Base-by-base conservation (phyloP, 2,113 vertebrate genomes). In the Strix aluco region DNA sequence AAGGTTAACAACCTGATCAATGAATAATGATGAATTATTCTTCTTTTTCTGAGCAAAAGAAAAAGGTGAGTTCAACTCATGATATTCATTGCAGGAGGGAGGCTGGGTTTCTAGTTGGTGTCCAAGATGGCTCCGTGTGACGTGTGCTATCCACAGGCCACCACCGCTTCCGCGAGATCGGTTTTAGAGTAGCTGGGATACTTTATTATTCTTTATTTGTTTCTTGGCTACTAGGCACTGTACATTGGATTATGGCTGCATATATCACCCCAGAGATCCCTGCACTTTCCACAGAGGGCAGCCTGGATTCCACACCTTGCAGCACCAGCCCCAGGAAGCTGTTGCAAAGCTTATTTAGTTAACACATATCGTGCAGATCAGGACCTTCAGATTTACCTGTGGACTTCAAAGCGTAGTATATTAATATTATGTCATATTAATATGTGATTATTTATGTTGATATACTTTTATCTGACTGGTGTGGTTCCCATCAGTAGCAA, bases 401-500 rank as follows among this genome's bases (percentile, higher is more conserved):
- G 34, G 63, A 15, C 70, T 61, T 72, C n/a, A 38, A 80, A n/a
- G 44, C 5, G 9, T 25, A 66, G 66, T 85, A 13, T 42, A 70
- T 85, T 89, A 57, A 70, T 66, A 58, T 46, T 17, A 81, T 62
- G 54, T 77, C 94, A n/a, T 42, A 81, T 97, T 82, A 94, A 75
- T 80, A 46, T 22, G 58, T 49, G 86, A 81, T 95, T 89, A 80
- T 92, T 97, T 80, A 91, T 75, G 58, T 36, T 85, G 80, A 95
- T 92, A 85, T 29, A 5, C 54, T 91, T 92, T 94, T 81, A 91
- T 94, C 89, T 92, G 88, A 42, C 71, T 47, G 42, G 15, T 81
- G 75, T 57, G 79, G 67, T 74, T 82, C 90, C 58, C 85, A 34
- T 83, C 93, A 94, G 74, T 11, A 54, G 74, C 71, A 70, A 86